Conservation (phyloP, 2,797 vertebrate species). For the Cirrhinus mrigala region DNA sequence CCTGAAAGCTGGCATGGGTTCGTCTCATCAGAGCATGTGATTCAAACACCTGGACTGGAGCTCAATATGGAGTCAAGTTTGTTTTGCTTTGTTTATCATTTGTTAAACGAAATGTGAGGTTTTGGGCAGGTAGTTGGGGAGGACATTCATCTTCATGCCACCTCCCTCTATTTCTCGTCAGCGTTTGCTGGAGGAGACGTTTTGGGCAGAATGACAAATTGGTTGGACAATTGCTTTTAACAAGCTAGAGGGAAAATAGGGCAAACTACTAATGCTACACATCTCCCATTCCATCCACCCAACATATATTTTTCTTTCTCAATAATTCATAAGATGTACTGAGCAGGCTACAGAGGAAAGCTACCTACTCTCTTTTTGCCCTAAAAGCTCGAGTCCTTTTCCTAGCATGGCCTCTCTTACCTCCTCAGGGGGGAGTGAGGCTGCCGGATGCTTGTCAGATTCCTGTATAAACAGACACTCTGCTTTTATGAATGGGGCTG, state of each 20-base stretch:
- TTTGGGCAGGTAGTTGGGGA: slow-evolving; percentile 56
- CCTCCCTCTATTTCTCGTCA: slow-evolving; percentile 60
- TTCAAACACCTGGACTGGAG: slow-evolving; percentile 49
- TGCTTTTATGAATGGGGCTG: slow-evolving; percentile 45
- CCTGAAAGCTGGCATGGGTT: background rate
- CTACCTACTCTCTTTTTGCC: slow-evolving; percentile 25
- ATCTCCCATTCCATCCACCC: slow-evolving; percentile 73
- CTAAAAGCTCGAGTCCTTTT: background rate
- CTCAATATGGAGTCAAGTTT: slow-evolving; percentile 34
- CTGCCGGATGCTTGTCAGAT: slow-evolving; percentile 28
- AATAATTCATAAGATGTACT: slow-evolving; percentile 70
- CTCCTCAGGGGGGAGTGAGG: slow-evolving; percentile 22
- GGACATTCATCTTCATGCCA: slow-evolving; percentile 64
- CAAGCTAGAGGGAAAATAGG: slow-evolving; percentile 78
- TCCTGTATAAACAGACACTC: slow-evolving; percentile 27
- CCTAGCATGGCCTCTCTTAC: slow-evolving; percentile 20
- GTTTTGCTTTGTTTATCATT: slow-evolving; percentile 66
- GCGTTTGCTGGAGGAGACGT: slow-evolving; percentile 63
- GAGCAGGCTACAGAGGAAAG: slow-evolving; percentile 44
- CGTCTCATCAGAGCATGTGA: background rate
- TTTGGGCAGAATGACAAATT: slow-evolving; percentile 77
- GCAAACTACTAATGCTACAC: slow-evolving; percentile 77
- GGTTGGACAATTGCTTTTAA: slow-evolving; percentile 82
- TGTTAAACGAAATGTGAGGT: slow-evolving; percentile 63
- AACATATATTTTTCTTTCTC: slow-evolving; percentile 67